Conservation (phyloP, 2,888 invertebrate species). For the Trilocha varians region DNA sequence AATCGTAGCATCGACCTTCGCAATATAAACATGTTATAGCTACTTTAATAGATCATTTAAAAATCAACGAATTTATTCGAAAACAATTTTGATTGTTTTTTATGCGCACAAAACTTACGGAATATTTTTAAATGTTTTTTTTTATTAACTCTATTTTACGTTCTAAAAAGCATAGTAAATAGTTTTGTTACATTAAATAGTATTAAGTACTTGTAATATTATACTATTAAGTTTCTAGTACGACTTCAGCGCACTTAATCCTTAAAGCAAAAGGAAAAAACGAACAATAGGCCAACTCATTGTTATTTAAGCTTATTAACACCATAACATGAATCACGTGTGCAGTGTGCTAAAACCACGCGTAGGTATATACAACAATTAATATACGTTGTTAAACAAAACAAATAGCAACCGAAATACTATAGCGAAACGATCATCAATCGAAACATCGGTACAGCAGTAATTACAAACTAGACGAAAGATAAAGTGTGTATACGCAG, state of each 20-base stretch:
- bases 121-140: too few relatives aligned
- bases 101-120: too few relatives aligned
- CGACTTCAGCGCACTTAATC: too few relatives aligned
- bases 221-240: too few relatives aligned
- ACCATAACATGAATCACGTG: not conserved
- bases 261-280: too few relatives aligned
- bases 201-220: too few relatives aligned
- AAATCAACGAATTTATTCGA: not conserved
- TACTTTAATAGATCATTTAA: not conserved
- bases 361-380: not conserved
- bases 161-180: too few relatives aligned
- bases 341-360: not conserved
- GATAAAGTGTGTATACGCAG: not conserved
- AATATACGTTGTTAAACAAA: not conserved
- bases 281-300: not conserved
- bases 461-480: not conserved
- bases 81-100: too few relatives aligned
- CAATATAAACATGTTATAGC: not conserved
- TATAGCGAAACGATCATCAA: too few relatives aligned
- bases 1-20: conserved; percentile 32
- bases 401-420: not conserved
- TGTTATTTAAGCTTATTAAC: not conserved
- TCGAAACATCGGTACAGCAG: not conserved
- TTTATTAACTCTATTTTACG: too few relatives aligned
- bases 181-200: too few relatives aligned